These are phyloP conservation scores for Celastrina argiolus DNA, from an alignment of 2,888 invertebrate genomes.

Conservation along the genomic window DNA sequence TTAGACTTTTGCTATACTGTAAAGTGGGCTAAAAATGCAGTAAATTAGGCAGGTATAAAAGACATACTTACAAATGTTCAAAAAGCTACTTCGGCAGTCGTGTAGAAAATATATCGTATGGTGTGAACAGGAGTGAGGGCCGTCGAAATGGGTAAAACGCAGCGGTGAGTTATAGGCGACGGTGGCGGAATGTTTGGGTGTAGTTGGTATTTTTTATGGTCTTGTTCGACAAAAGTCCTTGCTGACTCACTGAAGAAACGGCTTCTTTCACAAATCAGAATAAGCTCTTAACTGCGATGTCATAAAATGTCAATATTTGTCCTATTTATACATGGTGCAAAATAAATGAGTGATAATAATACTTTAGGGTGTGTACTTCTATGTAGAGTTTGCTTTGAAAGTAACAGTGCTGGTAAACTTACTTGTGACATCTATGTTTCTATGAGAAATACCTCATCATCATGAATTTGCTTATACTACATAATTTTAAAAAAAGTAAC, in stretches of 20 bases:
- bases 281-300: background rate
- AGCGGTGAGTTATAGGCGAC: conserved; percentile 41
- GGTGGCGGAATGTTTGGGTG: conserved; percentile 40
- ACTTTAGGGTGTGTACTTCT: too few relatives aligned
- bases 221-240: conserved; percentile 37
- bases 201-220: conserved; percentile 32
- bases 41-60: too few relatives aligned
- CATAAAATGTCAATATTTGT: background rate
- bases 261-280: background rate
- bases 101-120: conserved; percentile 27
- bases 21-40: too few relatives aligned
- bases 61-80: too few relatives aligned
- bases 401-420: too few relatives aligned
- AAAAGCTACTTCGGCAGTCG: background rate
- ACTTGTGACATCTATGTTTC: too few relatives aligned
- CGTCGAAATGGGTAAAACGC: conserved; percentile 42
- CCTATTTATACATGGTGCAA: too few relatives aligned
- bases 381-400: too few relatives aligned
- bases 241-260: conserved; percentile 33
- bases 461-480: too few relatives aligned
- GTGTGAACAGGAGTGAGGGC: conserved; percentile 36
- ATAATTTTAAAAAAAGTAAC: too few relatives aligned
- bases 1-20: background rate
- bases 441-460: too few relatives aligned
- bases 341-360: too few relatives aligned